These are phyloP conservation scores for Machaerirhynchus nigripectus DNA, from an alignment of 2,113 vertebrate species.

Conservation along the genomic window DNA sequence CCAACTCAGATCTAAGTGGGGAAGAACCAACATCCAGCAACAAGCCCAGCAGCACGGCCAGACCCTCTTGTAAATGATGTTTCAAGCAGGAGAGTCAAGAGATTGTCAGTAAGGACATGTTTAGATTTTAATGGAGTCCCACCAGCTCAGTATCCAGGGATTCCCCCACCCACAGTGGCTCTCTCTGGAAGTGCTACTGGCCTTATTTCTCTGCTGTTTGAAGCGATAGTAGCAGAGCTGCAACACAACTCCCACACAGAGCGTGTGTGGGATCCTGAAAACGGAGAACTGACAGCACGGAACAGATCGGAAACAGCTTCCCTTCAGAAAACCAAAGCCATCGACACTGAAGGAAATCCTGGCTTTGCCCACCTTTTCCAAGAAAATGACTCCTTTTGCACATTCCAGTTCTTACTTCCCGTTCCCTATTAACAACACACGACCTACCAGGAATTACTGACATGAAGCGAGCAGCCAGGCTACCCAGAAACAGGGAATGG, in stretches of 20 bases:
- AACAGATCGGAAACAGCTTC: not conserved
- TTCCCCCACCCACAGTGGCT: not conserved
- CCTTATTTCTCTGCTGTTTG: not conserved
- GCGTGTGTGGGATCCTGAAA: not conserved
- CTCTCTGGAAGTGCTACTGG: not conserved
- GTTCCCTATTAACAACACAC: rapidly evolving
- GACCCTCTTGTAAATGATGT: not conserved
- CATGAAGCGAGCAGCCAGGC: not conserved
- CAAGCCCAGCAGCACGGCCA: not conserved
- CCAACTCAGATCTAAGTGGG: not conserved
- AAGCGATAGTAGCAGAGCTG: not conserved
- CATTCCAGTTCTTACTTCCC: not conserved
- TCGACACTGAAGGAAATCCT: not conserved
- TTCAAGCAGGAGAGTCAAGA: not conserved
- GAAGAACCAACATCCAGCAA: not conserved
- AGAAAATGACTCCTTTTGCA: not conserved
- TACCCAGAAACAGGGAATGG: not conserved
- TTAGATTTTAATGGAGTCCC: not conserved
- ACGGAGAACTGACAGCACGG: not conserved
- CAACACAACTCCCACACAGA: not conserved
- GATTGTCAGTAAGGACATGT: not conserved
- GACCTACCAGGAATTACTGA: not conserved
- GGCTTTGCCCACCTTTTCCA: not conserved
- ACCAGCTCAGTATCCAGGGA: not conserved
- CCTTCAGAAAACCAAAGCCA: not conserved